Evolutionary conservation across 2,888 invertebrate species (phyloP).

Genomic region (Epirrhoe alternata): DNA sequence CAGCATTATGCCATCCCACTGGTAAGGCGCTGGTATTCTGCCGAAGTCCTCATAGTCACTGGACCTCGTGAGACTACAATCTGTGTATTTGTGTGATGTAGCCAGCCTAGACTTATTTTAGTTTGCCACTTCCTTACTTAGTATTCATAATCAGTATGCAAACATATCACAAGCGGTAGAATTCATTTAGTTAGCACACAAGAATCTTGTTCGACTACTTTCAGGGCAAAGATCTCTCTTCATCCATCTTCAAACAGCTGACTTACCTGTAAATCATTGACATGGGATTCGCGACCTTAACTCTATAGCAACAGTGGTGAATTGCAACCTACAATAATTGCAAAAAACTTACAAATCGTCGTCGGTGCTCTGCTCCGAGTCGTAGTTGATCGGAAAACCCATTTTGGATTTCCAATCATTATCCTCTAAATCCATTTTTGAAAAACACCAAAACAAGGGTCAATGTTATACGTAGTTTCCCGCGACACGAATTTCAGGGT

Average conservation of each 20-base stretch:
- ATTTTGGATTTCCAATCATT: conserved; percentile 80
- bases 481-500: conserved; percentile 33
- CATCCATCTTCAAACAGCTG: conserved; percentile 20
- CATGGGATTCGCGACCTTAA: conserved; percentile 8
- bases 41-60: too few relatives aligned
- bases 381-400: conserved; percentile 80
- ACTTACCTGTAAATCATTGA: conserved; percentile 6
- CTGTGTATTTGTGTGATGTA: too few relatives aligned
- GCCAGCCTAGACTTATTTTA: too few relatives aligned
- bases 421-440: conserved; percentile 68
- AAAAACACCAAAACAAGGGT: conserved; percentile 46
- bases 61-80: too few relatives aligned
- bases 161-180: too few relatives aligned
- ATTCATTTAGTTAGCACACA: not conserved
- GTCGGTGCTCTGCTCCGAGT: conserved; percentile 77
- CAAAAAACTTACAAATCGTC: conserved; percentile 76
- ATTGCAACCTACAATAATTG: conserved; percentile 15
- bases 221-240: not conserved
- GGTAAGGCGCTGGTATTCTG: too few relatives aligned
- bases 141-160: too few relatives aligned
- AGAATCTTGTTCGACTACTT: conserved; percentile 5
- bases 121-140: too few relatives aligned
- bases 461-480: conserved; percentile 35
- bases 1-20: too few relatives aligned
- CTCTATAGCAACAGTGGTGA: not conserved